Evolutionary conservation across 2,113 vertebrate species (phyloP).

Genomic region (Gnathonemus longibarbis): DNA sequence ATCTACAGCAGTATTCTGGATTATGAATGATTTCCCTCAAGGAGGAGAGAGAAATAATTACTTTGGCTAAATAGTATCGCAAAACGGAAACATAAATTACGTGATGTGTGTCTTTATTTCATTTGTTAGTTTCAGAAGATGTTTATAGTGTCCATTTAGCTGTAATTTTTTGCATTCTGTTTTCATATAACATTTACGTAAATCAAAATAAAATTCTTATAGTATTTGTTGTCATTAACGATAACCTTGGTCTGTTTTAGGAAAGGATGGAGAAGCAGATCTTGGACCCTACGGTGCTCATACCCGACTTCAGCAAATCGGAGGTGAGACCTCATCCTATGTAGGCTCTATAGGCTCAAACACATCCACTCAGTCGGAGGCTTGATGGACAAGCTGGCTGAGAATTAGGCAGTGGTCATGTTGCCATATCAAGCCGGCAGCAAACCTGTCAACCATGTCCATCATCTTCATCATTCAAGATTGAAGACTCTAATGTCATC

Average conservation of each 20-base stretch:
- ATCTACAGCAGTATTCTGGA: background rate
- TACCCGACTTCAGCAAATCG: conserved; percentile 87
- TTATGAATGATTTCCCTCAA: background rate
- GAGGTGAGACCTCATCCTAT: conserved; percentile 65
- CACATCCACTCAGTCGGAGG: background rate
- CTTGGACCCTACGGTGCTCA: conserved; percentile 71
- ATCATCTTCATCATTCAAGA: background rate
- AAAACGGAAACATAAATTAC: background rate
- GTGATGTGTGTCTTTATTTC: background rate
- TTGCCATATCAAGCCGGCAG: background rate
- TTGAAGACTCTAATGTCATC: background rate
- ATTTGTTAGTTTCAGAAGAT: background rate
- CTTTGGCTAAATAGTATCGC: background rate
- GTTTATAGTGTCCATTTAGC: background rate
- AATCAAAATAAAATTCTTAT: background rate
- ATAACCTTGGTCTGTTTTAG: conserved; percentile 49
- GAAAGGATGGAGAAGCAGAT: conserved; percentile 80
- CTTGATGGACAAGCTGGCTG: background rate
- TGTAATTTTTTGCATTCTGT: background rate
- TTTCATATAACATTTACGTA: background rate
- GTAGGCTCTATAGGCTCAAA: background rate
- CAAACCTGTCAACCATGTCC: background rate
- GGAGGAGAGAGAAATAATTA: background rate
- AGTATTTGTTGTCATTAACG: background rate
- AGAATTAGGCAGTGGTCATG: background rate